A percentile compares a stretch with the other conserved stretches of the same genome.
These are phyloP conservation scores for Theocolax elegans DNA, from an alignment of 1,140 invertebrate genomes.

Conservation along the genomic window DNA sequence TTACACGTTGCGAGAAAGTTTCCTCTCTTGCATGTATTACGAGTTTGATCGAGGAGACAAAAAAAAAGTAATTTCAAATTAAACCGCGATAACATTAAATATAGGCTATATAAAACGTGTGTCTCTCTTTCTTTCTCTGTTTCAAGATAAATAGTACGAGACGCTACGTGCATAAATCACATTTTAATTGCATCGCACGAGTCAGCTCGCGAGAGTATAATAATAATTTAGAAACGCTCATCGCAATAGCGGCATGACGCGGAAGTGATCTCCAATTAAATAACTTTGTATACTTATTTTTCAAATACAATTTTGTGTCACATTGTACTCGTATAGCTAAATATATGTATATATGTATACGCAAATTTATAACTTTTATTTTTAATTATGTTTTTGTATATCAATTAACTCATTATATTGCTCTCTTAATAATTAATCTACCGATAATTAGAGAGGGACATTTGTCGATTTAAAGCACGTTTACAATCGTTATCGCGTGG, in stretches of 20 bases:
- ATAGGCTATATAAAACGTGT: slow-evolving; percentile 12
- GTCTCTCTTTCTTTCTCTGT: background rate
- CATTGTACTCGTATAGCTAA: no score
- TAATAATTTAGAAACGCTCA: slow-evolving; percentile 40
- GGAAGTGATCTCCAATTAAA: slow-evolving; percentile 35
- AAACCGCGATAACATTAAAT: slow-evolving; percentile 35
- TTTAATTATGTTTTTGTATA: no score
- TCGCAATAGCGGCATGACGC: slow-evolving; percentile 18
- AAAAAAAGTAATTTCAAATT: slow-evolving; percentile 17
- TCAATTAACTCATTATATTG: no score
- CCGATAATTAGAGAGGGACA: no score
- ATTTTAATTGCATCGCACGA: slow-evolving; percentile 34
- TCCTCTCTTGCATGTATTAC: slow-evolving; percentile 3
- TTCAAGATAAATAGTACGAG: slow-evolving; percentile 27
- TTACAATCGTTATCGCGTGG: background rate
- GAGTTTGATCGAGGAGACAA: background rate
- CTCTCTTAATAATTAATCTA: no score
- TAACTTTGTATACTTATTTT: no score
- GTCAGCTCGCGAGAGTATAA: slow-evolving; percentile 20
- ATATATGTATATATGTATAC: no score
- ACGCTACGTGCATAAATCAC: slow-evolving; percentile 30
- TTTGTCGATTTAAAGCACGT: background rate
- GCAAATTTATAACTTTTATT: no score
- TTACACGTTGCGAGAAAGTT: no score
- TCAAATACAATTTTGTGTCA: no score